Base-by-base conservation (phyloP, 2,797 vertebrate genomes). In the Microctenopoma stevenorrisi region DNA sequence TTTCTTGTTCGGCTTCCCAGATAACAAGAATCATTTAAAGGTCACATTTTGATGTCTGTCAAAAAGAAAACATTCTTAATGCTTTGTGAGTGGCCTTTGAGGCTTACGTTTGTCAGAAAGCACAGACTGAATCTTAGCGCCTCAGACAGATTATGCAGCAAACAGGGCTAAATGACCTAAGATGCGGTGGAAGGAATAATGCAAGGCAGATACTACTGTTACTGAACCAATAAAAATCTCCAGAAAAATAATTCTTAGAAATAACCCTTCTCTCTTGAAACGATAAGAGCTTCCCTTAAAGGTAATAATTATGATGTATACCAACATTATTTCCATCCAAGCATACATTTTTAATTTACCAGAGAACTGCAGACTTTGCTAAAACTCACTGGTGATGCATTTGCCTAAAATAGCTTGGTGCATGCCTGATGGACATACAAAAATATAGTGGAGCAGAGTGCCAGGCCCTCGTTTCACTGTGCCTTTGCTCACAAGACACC, bases 21-120 rank as follows among this genome's bases (percentile, higher is more conserved):
- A 90, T 91, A 93, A 91, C 88, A 91, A 93, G 91, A 92, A 93
- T 94, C 90, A 90, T 91, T 92, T 91, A 92, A 93, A 92, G 90
- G 90, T 92, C 91, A 92, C 87, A 91, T 87, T 93, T 92, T 89
- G 91, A 93, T 89, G 87, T 92, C 89, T 92, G 92, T 92, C 89
- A 91, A 87, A 92, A 91, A 92, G 83, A 90, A 91, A 91, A 91
- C 83, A 90, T 83, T 90, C 91, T 87, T 92, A 91, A 89, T 91
- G 91, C 91, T 84, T 87, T 81, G 83, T 85, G 88, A 90, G 88
- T 79, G 84, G 89, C 91, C 92, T 92, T 91, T 89, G 82, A 88
- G 88, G 88, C 84, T 82, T 79, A 72, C 46, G 87, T 79, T 86
- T 88, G 89, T 90, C 91, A 90, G 89, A 88, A 88, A 87, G 79